Evolutionary conservation across 2,888 invertebrate species (phyloP).

Genomic region (Rhamphomyia laevipes): DNA sequence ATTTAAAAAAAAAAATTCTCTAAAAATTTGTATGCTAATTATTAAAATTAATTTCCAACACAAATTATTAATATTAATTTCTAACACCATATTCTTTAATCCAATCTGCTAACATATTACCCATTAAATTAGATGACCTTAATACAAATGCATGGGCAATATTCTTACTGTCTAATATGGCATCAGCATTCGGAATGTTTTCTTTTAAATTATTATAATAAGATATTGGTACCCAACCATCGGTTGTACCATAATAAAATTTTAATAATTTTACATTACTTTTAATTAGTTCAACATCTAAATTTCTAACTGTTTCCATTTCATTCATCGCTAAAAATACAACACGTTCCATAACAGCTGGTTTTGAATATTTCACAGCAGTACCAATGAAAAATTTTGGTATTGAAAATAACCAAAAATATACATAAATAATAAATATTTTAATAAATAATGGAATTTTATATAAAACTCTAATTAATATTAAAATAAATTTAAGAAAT

Average conservation of each 20-base stretch:
- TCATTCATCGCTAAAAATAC: conserved; percentile 66
- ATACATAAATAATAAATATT: conserved; percentile 41
- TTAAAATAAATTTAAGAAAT: conserved; percentile 37
- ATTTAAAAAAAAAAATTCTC: too few relatives aligned
- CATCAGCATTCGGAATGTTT: conserved; percentile 48
- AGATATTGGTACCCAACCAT: conserved; percentile 71
- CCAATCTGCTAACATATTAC: conserved; percentile 32
- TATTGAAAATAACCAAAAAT: conserved; percentile 43
- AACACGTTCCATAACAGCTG: conserved; percentile 49
- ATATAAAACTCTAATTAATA: conserved; percentile 40
- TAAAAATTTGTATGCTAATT: too few relatives aligned
- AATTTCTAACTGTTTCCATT: conserved; percentile 57
- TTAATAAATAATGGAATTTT: conserved; percentile 45
- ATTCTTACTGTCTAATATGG: conserved; percentile 46
- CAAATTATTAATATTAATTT: background rate
- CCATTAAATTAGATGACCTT: conserved; percentile 47
- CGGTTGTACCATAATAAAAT: conserved; percentile 66
- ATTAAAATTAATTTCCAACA: too few relatives aligned
- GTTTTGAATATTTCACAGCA: conserved; percentile 46
- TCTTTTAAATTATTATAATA: conserved; percentile 55
- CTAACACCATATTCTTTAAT: conserved; percentile 21
- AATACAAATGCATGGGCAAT: conserved; percentile 75
- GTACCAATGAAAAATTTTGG: conserved; percentile 41
- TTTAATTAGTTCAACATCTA: conserved; percentile 51
- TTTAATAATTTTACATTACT: conserved; percentile 51